These are phyloP conservation scores for Prinia subflava DNA, from an alignment of 2,113 vertebrate genomes.

Conservation along the genomic window DNA sequence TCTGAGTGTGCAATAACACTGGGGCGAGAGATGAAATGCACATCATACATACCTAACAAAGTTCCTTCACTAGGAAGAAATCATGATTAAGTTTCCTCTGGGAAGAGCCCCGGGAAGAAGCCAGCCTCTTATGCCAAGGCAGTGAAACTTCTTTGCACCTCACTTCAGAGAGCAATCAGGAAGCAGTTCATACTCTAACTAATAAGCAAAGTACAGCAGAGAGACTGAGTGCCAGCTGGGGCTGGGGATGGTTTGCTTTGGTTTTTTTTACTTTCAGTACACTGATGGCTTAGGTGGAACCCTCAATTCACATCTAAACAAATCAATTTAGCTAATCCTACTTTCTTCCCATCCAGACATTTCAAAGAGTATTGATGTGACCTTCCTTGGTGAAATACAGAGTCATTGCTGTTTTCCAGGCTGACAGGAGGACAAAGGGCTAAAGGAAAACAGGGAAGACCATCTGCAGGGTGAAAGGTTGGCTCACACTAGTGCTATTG, in stretches of 20 bases:
- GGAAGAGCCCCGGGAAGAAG: neutral
- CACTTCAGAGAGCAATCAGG: neutral
- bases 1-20: neutral
- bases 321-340: neutral
- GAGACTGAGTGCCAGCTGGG: neutral
- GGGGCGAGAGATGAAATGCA: neutral
- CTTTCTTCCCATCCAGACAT: neutral
- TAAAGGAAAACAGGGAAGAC: neutral
- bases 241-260: neutral
- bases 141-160: neutral
- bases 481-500: neutral
- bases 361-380: neutral
- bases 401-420: neutral
- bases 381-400: neutral
- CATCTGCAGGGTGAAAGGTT: neutral
- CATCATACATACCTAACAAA: neutral
- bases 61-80: neutral
- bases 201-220: neutral
- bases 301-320: neutral
- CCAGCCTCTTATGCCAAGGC: neutral
- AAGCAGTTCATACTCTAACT: neutral
- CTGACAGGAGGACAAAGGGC: neutral
- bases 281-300: neutral
- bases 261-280: neutral
- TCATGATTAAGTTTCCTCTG: neutral